Conservation (phyloP, 2,888 invertebrate genomes). For the Monoplex corrugatus region DNA sequence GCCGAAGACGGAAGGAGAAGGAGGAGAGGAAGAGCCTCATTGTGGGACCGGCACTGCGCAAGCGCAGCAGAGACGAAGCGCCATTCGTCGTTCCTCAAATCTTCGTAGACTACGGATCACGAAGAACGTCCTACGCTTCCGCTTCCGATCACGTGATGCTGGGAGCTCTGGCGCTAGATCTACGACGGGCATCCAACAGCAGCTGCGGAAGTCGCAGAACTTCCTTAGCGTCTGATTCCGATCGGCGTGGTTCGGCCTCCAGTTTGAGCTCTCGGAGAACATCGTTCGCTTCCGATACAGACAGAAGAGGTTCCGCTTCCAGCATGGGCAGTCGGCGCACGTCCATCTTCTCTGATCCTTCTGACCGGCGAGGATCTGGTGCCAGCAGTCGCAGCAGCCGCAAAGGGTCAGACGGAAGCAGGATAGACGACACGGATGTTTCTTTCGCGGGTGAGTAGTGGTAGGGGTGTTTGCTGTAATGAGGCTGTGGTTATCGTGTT, state of each 20-base stretch:
- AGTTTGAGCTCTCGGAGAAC: slow-evolving; percentile 75
- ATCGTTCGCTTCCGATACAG: slow-evolving; percentile 73
- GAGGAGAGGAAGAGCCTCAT: slow-evolving; percentile 75
- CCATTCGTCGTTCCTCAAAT: slow-evolving; percentile 77
- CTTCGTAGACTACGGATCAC: slow-evolving; percentile 77
- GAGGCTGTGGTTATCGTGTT: too few relatives aligned
- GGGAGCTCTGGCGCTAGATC: slow-evolving; percentile 61
- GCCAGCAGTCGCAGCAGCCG: slow-evolving; percentile 68
- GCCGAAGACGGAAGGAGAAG: slow-evolving; percentile 61
- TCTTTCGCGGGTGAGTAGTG: slow-evolving; percentile 69
- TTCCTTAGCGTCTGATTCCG: slow-evolving; percentile 57
- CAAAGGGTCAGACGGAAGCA: slow-evolving; percentile 74
- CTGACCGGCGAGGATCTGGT: slow-evolving; percentile 72
- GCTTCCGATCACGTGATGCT: slow-evolving; percentile 62
- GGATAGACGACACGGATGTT: slow-evolving; percentile 75
- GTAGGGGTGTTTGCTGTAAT: too few relatives aligned
- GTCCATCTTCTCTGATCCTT: slow-evolving; percentile 74
- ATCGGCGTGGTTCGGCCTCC: slow-evolving; percentile 72
- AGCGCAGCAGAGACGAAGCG: slow-evolving; percentile 72
- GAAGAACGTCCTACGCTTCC: slow-evolving; percentile 74
- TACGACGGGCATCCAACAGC: slow-evolving; percentile 61
- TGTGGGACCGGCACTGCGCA: slow-evolving; percentile 70
- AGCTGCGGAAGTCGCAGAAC: slow-evolving; percentile 62
- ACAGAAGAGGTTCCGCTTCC: slow-evolving; percentile 73
- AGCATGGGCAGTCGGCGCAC: slow-evolving; percentile 74